Conservation (phyloP, 2,888 invertebrate species). For the Athalia rosae region DNA sequence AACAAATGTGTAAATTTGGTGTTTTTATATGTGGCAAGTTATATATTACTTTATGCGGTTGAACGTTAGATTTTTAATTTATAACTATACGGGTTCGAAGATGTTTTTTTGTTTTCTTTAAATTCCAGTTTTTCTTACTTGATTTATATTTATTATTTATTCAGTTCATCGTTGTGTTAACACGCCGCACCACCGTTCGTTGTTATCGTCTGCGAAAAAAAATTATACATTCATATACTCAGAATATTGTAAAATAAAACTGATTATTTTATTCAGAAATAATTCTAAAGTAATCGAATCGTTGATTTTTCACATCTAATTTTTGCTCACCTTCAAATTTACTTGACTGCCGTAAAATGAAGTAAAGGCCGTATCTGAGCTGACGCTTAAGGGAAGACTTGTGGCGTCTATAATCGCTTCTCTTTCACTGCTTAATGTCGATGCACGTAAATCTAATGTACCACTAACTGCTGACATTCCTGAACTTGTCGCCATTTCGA, state of each 20-base stretch:
- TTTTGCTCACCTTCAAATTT: constrained; percentile 59
- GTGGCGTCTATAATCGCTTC: constrained; percentile 70
- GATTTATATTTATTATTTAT: no score
- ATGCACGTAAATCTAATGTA: constrained; percentile 73
- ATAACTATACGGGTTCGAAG: not conserved
- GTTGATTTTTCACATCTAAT: not conserved
- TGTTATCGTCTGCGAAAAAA: constrained; percentile 30
- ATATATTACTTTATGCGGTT: constrained; percentile 1
- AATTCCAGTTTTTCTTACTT: not conserved
- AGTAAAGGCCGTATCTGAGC: constrained; percentile 76
- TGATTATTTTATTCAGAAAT: not conserved
- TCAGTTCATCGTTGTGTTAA: not conserved
- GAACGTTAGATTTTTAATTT: constrained; percentile 19
- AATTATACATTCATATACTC: not conserved
- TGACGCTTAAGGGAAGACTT: constrained; percentile 74
- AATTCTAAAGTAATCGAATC: not conserved
- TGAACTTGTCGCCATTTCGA: constrained; percentile 69
- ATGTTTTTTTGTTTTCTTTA: not conserved
- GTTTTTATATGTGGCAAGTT: not conserved
- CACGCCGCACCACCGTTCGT: constrained; percentile 40
- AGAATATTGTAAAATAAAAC: not conserved
- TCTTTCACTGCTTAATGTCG: constrained; percentile 72
- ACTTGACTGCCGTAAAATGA: constrained; percentile 76
- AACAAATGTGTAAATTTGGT: no score
- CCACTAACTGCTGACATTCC: constrained; percentile 69